A percentile compares a stretch with the other conserved stretches of the same genome.
Conservation (phyloP, 2,113 vertebrate species). For the Hiodon alosoides region DNA sequence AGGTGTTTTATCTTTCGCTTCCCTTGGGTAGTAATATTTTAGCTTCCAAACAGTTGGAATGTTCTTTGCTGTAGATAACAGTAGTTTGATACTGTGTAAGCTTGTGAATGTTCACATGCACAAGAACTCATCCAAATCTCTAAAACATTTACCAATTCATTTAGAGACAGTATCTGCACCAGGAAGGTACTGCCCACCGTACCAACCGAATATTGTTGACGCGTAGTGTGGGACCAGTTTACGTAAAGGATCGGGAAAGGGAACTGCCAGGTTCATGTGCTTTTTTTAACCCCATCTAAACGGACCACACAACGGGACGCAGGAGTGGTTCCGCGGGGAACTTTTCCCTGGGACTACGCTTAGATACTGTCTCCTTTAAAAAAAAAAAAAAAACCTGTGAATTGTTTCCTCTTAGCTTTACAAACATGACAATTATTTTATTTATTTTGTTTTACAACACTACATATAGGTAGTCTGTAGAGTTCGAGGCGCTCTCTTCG, state of each 20-base stretch:
- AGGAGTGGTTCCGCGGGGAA: too few relatives aligned
- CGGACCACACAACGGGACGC: too few relatives aligned
- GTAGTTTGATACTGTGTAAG: conserved; percentile 83
- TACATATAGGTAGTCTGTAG: conserved; percentile 83
- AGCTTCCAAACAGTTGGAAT: conserved; percentile 82
- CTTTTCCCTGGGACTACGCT: not conserved
- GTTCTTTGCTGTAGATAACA: conserved; percentile 82
- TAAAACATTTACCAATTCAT: conserved; percentile 84
- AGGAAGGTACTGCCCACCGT: not conserved
- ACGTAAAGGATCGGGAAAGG: conserved; percentile 9
- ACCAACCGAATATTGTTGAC: not conserved
- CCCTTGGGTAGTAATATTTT: conserved; percentile 28
- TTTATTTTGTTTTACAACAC: conserved; percentile 87
- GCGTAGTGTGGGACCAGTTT: too few relatives aligned
- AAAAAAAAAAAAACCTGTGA: conserved; percentile 53
- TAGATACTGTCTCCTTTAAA: conserved; percentile 65
- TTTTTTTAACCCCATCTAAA: conserved; percentile 37
- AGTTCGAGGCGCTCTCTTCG: conserved; percentile 62
- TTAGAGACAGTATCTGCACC: conserved; percentile 86
- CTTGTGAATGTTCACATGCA: conserved; percentile 97
- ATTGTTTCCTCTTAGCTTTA: conserved; percentile 81
- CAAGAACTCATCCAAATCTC: conserved; percentile 86
- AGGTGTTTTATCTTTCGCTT: conserved; percentile 64
- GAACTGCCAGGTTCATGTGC: conserved; percentile 42
- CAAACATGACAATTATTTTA: conserved; percentile 81